Evolutionary conservation across 2,888 invertebrate species (phyloP).

Genomic region (Agapetus fuscipes): DNA sequence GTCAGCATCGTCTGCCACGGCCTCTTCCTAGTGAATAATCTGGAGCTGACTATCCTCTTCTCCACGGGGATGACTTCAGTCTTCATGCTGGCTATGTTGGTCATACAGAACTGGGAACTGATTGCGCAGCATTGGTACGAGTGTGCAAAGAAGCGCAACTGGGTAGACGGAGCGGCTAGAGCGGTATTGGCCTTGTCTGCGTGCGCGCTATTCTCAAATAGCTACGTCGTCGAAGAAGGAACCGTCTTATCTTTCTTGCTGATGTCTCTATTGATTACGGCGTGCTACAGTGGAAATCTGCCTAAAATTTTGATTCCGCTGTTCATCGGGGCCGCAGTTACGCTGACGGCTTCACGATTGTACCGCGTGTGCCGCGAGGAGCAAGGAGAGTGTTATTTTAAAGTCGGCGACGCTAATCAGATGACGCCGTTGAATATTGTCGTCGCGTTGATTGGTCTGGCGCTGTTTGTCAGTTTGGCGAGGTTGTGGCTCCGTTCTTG

Average conservation of each 20-base stretch:
- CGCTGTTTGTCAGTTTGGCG: conserved; percentile 49
- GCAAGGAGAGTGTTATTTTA: conserved; percentile 54
- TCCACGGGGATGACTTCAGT: conserved; percentile 54
- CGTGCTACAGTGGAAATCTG: conserved; percentile 42
- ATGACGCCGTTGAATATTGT: conserved; percentile 43
- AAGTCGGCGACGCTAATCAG: conserved; percentile 17
- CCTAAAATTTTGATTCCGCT: conserved; percentile 29
- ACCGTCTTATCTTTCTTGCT: conserved; percentile 61
- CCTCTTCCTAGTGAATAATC: conserved; percentile 41
- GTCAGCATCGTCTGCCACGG: conserved; percentile 36
- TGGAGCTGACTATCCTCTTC: conserved; percentile 48
- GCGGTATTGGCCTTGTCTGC: conserved; percentile 53
- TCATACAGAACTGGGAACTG: conserved; percentile 63
- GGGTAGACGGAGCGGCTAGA: conserved; percentile 52
- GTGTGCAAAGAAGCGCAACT: conserved; percentile 39
- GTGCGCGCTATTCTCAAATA: conserved; percentile 73
- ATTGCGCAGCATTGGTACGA: conserved; percentile 62
- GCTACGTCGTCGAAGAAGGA: conserved; percentile 87
- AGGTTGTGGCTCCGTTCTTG: conserved; percentile 58
- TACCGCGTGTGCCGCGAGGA: conserved; percentile 90
- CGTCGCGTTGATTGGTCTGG: conserved; percentile 49
- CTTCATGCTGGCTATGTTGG: conserved; percentile 47
- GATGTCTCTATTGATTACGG: conserved; percentile 48
- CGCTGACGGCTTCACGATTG: conserved; percentile 52
- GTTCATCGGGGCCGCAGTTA: conserved; percentile 37